A percentile compares a stretch with the other conserved stretches of the same genome.
These are phyloP conservation scores for Pygocentrus nattereri DNA, from an alignment of 2,797 vertebrate species.

Conservation along the genomic window DNA sequence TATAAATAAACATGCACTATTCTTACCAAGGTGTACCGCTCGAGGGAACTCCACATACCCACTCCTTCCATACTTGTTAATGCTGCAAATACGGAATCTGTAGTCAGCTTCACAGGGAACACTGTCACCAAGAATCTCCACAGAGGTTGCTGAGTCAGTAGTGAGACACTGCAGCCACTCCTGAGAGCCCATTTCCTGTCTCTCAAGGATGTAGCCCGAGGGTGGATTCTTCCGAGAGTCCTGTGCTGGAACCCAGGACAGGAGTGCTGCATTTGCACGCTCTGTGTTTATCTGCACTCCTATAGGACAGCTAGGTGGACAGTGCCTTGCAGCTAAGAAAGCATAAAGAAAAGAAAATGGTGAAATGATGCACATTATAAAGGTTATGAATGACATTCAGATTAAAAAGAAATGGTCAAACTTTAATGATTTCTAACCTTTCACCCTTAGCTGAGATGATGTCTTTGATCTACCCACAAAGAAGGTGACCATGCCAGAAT, in stretches of 20 bases:
- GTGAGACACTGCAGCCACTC: conserved; percentile 95
- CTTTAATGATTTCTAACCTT: conserved; percentile 80
- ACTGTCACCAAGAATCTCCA: conserved; percentile 92
- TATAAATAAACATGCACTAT: not conserved
- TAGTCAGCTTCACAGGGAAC: conserved; percentile 92
- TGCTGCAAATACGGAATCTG: conserved; percentile 89
- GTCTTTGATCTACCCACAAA: conserved; percentile 89
- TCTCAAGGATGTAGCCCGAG: conserved; percentile 89
- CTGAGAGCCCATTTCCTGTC: conserved; percentile 86
- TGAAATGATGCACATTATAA: not conserved
- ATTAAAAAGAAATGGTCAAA: not conserved
- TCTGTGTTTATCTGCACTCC: conserved; percentile 89
- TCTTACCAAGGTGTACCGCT: conserved; percentile 90
- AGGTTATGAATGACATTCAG: not conserved
- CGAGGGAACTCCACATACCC: conserved; percentile 90
- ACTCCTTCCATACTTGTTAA: conserved; percentile 92
- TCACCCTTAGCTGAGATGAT: conserved; percentile 92
- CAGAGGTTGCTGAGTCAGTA: conserved; percentile 87
- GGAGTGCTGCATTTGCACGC: conserved; percentile 87
- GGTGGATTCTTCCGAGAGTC: conserved; percentile 84
- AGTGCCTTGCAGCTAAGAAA: conserved; percentile 85
- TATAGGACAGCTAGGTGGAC: conserved; percentile 87
- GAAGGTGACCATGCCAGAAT: conserved; percentile 91
- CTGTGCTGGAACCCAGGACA: conserved; percentile 89
- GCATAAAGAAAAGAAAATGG: not conserved